Conservation (phyloP, 2,113 vertebrate species). For the Ptilorrhoa leucosticta region DNA sequence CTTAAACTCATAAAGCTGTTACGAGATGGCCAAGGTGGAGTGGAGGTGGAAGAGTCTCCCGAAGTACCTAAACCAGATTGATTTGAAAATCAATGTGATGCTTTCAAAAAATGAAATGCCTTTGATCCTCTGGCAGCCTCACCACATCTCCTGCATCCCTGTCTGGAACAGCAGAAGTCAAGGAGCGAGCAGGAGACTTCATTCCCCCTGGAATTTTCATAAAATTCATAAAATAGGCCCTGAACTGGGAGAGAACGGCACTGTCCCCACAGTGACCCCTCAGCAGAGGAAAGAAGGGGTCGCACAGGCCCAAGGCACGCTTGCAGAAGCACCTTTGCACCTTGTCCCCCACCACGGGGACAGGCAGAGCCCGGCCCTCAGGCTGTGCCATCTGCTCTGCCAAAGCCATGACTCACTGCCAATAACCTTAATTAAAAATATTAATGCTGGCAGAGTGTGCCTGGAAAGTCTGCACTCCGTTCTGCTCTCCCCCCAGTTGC, state of each 20-base stretch:
- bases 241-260: neutral
- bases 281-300: neutral
- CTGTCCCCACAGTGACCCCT: neutral
- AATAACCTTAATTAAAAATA: conserved; percentile 66
- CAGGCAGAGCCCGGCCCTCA: neutral
- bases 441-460: conserved; percentile 33
- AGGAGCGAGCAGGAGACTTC: fast-evolving
- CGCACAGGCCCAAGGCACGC: neutral
- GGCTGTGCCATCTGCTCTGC: neutral
- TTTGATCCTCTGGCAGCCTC: neutral
- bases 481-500: neutral
- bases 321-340: neutral
- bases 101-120: neutral
- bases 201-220: neutral
- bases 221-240: neutral
- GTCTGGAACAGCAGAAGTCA: neutral
- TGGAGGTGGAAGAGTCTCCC: neutral
- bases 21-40: neutral
- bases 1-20: neutral
- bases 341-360: neutral
- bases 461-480: conserved; percentile 30
- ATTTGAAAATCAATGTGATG: neutral
- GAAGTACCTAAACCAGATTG: neutral
- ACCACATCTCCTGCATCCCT: neutral
- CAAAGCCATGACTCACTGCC: conserved; percentile 34